Evolutionary conservation across 2,113 vertebrate species (phyloP).

Genomic region (Scatophagus argus): DNA sequence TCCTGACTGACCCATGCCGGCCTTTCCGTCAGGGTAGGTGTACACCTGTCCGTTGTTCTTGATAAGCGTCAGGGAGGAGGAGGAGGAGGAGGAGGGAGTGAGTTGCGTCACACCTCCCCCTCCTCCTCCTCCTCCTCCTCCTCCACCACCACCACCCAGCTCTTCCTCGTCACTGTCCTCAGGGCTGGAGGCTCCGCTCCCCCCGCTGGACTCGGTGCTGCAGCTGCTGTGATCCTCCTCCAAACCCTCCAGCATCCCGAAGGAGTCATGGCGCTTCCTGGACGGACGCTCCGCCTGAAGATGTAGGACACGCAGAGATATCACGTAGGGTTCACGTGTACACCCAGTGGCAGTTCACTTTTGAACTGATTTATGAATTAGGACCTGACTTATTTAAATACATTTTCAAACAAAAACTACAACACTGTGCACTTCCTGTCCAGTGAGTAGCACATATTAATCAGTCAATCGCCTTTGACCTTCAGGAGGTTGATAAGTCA

Average conservation of each 20-base stretch:
- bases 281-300: slow-evolving; percentile 88
- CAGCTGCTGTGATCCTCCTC: slow-evolving; percentile 89
- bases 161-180: slow-evolving; percentile 96
- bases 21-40: slow-evolving; percentile 96
- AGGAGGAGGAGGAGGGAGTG: slow-evolving; percentile 37
- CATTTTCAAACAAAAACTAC: too few species aligned
- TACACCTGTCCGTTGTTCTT: slow-evolving; percentile 99
- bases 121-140: slow-evolving; percentile 88
- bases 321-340: neutral
- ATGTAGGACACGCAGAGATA: neutral
- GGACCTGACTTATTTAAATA: too few species aligned
- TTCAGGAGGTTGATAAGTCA: too few species aligned
- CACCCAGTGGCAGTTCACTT: too few species aligned
- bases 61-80: slow-evolving; percentile 93
- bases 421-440: too few species aligned
- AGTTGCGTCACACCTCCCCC: slow-evolving; percentile 35
- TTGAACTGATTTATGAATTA: too few species aligned
- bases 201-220: slow-evolving; percentile 87
- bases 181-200: slow-evolving; percentile 93
- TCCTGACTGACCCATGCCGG: slow-evolving; percentile 93
- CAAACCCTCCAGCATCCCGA: slow-evolving; percentile 96
- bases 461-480: too few species aligned
- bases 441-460: too few species aligned
- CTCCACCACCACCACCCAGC: slow-evolving; percentile 76
- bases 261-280: slow-evolving; percentile 89